Evolutionary conservation across 37 sponge, comb jelly and placozoan species (phyloP).

Genomic region (Tethya wilhelma): DNA sequence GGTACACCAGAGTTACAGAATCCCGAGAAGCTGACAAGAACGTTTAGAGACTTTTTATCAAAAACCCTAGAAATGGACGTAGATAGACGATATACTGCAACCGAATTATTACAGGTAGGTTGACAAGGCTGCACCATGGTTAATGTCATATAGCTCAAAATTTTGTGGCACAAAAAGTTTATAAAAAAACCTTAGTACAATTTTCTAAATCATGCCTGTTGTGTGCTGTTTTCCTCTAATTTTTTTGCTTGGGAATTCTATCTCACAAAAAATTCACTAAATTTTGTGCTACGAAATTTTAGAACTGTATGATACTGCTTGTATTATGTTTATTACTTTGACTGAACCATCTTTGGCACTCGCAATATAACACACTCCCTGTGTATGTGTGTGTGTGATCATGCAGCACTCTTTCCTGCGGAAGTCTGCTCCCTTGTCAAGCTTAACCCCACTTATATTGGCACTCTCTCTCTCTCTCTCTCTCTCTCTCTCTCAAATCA

Average conservation of each 20-base stretch:
- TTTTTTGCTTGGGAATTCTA: too few species aligned
- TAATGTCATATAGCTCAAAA: background rate
- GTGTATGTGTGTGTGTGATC: background rate
- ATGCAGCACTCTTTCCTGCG: slow-evolving; percentile 93
- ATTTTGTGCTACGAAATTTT: too few species aligned
- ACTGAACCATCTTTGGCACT: background rate
- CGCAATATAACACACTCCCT: background rate
- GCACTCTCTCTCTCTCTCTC: slow-evolving; percentile 29
- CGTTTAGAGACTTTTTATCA: slow-evolving; percentile 88
- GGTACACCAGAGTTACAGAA: slow-evolving; percentile 97
- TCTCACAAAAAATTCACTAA: too few species aligned
- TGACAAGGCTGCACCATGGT: background rate
- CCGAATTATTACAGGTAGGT: slow-evolving; percentile 66
- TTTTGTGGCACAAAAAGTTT: background rate
- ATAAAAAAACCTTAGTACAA: too few species aligned
- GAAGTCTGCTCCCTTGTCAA: slow-evolving; percentile 92
- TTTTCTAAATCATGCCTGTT: too few species aligned
- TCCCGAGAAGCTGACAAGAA: slow-evolving; percentile 92
- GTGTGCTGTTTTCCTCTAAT: too few species aligned
- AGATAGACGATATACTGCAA: slow-evolving; percentile 83
- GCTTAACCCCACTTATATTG: slow-evolving; percentile 90
- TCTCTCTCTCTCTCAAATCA: slow-evolving; percentile 35
- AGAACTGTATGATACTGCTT: background rate
- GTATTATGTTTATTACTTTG: background rate
- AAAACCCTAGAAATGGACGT: slow-evolving; percentile 95